Conservation (phyloP, 2,888 invertebrate species). For the Tetrapedia diversipes region DNA sequence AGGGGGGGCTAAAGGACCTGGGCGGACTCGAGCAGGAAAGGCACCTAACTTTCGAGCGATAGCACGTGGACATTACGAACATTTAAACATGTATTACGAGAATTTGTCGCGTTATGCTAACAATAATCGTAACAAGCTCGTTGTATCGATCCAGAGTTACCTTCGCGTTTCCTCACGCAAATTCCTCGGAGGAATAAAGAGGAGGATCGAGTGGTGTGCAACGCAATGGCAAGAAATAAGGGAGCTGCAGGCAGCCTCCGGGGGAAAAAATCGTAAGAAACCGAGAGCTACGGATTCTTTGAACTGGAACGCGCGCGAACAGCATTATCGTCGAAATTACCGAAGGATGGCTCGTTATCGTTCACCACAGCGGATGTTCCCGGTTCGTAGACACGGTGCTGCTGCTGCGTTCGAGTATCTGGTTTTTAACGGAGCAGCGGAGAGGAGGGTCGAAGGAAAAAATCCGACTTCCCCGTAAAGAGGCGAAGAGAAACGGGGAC, state of each 20-base stretch:
- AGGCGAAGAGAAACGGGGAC: conserved; percentile 18
- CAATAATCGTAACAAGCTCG: no score
- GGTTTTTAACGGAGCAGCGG: conserved; percentile 21
- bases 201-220: no score
- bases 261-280: not conserved
- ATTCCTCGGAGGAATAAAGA: not conserved
- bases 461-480: conserved; percentile 11
- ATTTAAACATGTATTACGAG: no score
- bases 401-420: conserved; percentile 14
- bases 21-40: no score
- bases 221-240: no score
- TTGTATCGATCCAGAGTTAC: no score
- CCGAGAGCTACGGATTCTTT: conserved; percentile 4
- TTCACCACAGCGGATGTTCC: not conserved
- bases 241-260: not conserved
- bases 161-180: no score
- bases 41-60: no score
- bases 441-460: conserved; percentile 4
- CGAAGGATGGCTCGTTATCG: conserved; percentile 18
- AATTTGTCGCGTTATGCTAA: no score
- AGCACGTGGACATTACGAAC: no score
- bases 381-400: not conserved
- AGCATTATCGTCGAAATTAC: conserved; percentile 22
- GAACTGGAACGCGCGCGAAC: not conserved
- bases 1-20: no score